phyloP scores from a whole-genome alignment of 2,113 vertebrate genomes.

The Macroglossus sobrinus region DNA sequence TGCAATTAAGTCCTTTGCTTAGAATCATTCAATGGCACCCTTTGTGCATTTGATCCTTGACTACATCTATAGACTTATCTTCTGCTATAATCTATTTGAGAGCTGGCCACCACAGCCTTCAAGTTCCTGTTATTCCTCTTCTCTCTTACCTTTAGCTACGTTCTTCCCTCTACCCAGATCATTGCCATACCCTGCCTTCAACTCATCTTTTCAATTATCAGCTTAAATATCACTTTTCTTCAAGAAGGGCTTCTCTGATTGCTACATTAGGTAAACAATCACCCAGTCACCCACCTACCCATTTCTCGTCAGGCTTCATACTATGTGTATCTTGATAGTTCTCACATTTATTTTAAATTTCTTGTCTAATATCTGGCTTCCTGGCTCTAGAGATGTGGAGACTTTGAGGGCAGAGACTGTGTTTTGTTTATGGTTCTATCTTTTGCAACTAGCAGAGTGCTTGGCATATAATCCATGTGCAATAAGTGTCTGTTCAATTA shows the following conservation, averaged over 20 bases:
- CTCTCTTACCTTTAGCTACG: not conserved
- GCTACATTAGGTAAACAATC: not conserved
- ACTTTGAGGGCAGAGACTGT: not conserved
- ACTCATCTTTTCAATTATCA: not conserved
- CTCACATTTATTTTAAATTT: conserved; percentile 17
- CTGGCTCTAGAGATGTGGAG: not conserved
- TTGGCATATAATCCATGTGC: not conserved
- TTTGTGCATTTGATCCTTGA: not conserved
- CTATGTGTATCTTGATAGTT: not conserved
- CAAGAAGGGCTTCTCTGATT: not conserved
- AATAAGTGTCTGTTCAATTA: not conserved
- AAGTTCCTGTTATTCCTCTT: not conserved
- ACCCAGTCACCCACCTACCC: not conserved
- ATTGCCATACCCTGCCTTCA: not conserved
- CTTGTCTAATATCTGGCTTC: not conserved
- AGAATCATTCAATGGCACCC: not conserved
- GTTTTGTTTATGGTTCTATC: not conserved
- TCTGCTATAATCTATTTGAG: not conserved
- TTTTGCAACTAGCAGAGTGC: not conserved
- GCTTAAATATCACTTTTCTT: not conserved
- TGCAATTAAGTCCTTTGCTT: not conserved
- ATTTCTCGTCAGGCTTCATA: not conserved
- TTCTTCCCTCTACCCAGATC: not conserved
- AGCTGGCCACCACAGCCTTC: not conserved
- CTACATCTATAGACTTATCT: not conserved